Evolutionary conservation across 2,888 invertebrate genomes (phyloP).

Genomic region (Drosophila anomelani): DNA sequence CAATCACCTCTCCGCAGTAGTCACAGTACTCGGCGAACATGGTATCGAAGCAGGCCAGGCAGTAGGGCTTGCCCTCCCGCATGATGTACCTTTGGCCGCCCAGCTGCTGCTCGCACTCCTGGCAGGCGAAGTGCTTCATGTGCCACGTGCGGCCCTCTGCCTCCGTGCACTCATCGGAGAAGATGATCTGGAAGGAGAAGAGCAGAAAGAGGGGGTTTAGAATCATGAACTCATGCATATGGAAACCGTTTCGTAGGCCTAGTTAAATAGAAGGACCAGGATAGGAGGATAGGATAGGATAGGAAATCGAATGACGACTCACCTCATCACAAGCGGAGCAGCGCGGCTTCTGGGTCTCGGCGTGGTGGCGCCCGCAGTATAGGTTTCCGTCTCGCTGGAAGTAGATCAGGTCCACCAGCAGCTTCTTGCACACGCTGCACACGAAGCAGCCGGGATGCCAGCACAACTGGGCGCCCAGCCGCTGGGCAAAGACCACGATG

Average conservation of each 20-base stretch:
- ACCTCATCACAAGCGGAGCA: conserved; percentile 99
- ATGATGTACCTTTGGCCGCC: conserved; percentile 99
- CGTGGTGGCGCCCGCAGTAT: conserved; percentile 98
- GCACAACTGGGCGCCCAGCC: conserved; percentile 92
- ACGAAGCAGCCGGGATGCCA: conserved; percentile 99
- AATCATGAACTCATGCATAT: too few species aligned
- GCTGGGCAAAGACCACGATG: conserved; percentile 95
- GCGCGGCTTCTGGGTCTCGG: conserved; percentile 97
- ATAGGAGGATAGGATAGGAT: too few species aligned
- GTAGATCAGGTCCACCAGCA: conserved; percentile 98
- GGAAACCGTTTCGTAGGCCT: too few species aligned
- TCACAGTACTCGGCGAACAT: conserved; percentile 99
- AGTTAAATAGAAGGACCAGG: too few species aligned
- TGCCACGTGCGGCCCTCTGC: conserved; percentile 99
- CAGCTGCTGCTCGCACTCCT: conserved; percentile 96
- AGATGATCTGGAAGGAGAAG: conserved; percentile 90
- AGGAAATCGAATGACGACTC: conserved; percentile 57
- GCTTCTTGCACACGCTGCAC: conserved; percentile 95
- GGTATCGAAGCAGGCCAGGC: conserved; percentile 96
- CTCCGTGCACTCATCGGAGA: conserved; percentile 99
- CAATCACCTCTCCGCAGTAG: conserved; percentile 97
- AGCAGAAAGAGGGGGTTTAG: background rate
- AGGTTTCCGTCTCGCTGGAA: conserved; percentile 95
- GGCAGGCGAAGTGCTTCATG: conserved; percentile 99
- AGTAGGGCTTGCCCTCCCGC: conserved; percentile 97